These are phyloP conservation scores for Neogobius melanostomus DNA, from an alignment of 2,113 vertebrate species.

Conservation along the genomic window DNA sequence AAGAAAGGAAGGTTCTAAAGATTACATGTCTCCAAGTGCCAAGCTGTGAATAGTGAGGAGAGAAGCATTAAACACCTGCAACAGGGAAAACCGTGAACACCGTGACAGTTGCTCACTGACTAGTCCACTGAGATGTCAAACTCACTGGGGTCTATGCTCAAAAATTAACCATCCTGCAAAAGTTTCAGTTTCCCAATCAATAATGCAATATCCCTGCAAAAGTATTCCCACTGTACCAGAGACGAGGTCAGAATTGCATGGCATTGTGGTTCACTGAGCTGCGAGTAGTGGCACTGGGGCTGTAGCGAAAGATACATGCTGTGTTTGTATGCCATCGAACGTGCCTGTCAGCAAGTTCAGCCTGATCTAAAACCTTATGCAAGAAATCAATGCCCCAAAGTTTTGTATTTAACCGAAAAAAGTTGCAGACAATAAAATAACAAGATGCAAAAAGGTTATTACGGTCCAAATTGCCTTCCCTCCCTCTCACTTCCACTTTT, in stretches of 20 bases:
- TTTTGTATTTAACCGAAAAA: slow-evolving; percentile 25
- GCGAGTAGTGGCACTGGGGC: slow-evolving; percentile 1
- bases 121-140: slow-evolving; percentile 27
- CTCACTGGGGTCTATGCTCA: slow-evolving; percentile 14
- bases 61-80: slow-evolving; percentile 32
- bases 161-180: slow-evolving; percentile 5
- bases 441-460: slow-evolving; percentile 56
- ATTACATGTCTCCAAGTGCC: slow-evolving; percentile 26
- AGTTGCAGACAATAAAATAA: slow-evolving; percentile 45
- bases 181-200: slow-evolving; percentile 18
- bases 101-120: slow-evolving; percentile 27
- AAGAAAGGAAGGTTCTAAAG: slow-evolving; percentile 1
- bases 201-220: slow-evolving; percentile 33
- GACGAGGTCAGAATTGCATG: slow-evolving; percentile 20
- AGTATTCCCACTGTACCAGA: slow-evolving; percentile 14
- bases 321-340: background rate
- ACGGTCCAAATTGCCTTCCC: slow-evolving; percentile 34
- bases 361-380: background rate
- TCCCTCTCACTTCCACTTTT: slow-evolving; percentile 32
- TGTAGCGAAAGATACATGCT: slow-evolving; percentile 18
- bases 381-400: slow-evolving; percentile 20
- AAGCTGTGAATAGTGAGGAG: slow-evolving; percentile 14
- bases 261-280: slow-evolving; percentile 18
- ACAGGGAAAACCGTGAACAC: slow-evolving; percentile 24
- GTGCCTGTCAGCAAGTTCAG: slow-evolving; percentile 12